Conservation (phyloP, 2,113 vertebrate genomes). For the Takifugu bimaculatus region DNA sequence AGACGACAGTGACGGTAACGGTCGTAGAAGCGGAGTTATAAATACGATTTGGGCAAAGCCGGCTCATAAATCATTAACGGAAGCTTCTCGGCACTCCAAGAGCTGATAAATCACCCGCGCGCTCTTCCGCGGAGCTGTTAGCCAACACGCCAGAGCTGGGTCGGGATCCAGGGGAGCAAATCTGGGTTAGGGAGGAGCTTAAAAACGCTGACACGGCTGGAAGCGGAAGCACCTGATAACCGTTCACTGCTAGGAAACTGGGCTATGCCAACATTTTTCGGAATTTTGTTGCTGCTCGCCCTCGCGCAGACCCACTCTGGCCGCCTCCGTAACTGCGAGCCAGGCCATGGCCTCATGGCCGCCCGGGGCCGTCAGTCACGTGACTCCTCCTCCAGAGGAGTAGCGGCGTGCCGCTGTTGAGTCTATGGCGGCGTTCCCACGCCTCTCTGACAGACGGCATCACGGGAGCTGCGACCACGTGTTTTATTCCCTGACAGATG, state of each 20-base stretch:
- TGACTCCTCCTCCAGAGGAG: constrained; percentile 14
- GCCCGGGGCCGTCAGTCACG: constrained; percentile 26
- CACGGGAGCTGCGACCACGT: background rate
- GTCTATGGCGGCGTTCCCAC: constrained; percentile 3
- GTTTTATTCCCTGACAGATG: background rate
- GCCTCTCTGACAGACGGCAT: background rate
- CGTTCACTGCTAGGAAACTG: constrained; percentile 11
- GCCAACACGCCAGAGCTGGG: constrained; percentile 46
- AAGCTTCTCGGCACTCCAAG: constrained; percentile 22
- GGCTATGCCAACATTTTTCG: constrained; percentile 19
- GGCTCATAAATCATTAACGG: constrained; percentile 43
- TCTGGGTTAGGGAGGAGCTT: constrained; percentile 50
- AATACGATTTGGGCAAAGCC: constrained; percentile 28
- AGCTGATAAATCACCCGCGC: constrained; percentile 50
- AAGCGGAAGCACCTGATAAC: constrained; percentile 46
- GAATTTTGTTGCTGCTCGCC: constrained; percentile 28
- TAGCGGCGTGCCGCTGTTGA: background rate
- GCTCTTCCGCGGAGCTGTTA: constrained; percentile 11
- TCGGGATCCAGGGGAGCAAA: constrained; percentile 50
- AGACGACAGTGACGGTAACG: background rate
- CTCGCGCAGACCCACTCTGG: constrained; percentile 52
- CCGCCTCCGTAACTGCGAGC: constrained; percentile 28
- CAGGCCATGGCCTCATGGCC: constrained; percentile 35
- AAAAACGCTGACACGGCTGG: constrained; percentile 51
- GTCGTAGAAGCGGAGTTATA: constrained; percentile 13